These are phyloP conservation scores for Criorhina ranunculi DNA, from an alignment of 2,888 invertebrate species.

Conservation along the genomic window DNA sequence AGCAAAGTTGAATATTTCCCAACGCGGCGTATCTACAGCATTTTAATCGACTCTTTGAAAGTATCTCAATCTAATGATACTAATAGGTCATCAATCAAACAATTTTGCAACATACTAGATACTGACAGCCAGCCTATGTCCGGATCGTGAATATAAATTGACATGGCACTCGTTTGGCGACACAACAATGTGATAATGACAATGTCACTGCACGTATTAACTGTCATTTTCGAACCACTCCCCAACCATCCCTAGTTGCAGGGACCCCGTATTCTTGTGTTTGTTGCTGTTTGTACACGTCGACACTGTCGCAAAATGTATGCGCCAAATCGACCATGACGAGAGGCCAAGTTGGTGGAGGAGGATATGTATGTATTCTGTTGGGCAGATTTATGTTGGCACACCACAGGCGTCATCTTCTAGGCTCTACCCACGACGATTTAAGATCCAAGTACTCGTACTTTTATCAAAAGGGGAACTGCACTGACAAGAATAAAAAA, in stretches of 20 bases:
- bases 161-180: slow-evolving; percentile 28
- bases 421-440: slow-evolving; percentile 19
- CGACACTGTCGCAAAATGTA: slow-evolving; percentile 59
- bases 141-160: slow-evolving; percentile 26
- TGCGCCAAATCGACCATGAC: slow-evolving; percentile 65
- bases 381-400: slow-evolving; percentile 33
- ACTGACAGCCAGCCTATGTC: slow-evolving; percentile 1
- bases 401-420: slow-evolving; percentile 17
- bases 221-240: slow-evolving; percentile 29
- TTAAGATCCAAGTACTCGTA: slow-evolving; percentile 24
- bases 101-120: slow-evolving; percentile 45
- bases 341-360: slow-evolving; percentile 4
- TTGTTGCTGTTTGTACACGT: too few relatives aligned
- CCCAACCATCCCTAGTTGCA: slow-evolving; percentile 4
- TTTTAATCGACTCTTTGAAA: slow-evolving; percentile 66
- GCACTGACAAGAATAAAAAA: neutral
- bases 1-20: slow-evolving; percentile 21
- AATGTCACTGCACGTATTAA: slow-evolving; percentile 37
- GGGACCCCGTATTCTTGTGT: slow-evolving; percentile 15
- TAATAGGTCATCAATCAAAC: slow-evolving; percentile 71
- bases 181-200: slow-evolving; percentile 21
- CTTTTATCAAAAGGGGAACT: slow-evolving; percentile 43
- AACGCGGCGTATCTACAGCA: slow-evolving; percentile 45
- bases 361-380: too few relatives aligned
- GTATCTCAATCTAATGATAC: slow-evolving; percentile 53